Evolutionary conservation across 2,888 invertebrate species (phyloP).

Genomic region (Operophtera brumata): DNA sequence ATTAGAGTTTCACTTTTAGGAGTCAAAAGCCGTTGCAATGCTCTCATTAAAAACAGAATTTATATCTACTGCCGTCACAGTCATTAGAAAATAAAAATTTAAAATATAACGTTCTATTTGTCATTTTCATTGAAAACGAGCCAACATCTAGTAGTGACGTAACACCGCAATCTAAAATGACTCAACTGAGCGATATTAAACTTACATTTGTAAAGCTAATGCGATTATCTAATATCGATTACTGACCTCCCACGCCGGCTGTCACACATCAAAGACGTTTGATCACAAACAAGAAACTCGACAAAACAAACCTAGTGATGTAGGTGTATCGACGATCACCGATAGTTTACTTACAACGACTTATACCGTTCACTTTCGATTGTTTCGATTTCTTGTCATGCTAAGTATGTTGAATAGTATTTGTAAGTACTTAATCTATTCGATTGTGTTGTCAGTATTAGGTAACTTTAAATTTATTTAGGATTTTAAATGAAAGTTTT

Average conservation of each 20-base stretch:
- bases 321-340: constrained; percentile 53
- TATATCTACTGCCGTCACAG: neutral
- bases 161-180: constrained; percentile 50
- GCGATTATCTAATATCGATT: constrained; percentile 74
- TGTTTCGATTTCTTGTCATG: constrained; percentile 43
- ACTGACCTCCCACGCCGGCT: constrained; percentile 61
- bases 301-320: constrained; percentile 39
- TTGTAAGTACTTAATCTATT: constrained; percentile 27
- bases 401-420: constrained; percentile 39
- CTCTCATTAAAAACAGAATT: too few relatives aligned
- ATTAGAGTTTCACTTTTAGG: too few relatives aligned
- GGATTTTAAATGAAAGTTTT: constrained; percentile 6
- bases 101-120: constrained; percentile 15
- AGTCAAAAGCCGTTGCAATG: too few relatives aligned
- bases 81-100: constrained; percentile 5
- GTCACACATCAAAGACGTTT: constrained; percentile 50
- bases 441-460: constrained; percentile 19
- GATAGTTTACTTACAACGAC: constrained; percentile 41
- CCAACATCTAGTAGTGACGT: constrained; percentile 37
- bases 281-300: constrained; percentile 42
- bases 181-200: constrained; percentile 56
- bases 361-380: constrained; percentile 47
- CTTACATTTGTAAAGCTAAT: constrained; percentile 65
- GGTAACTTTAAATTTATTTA: constrained; percentile 7
- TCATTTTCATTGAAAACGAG: constrained; percentile 21